These are phyloP conservation scores for Diorhabda elongata DNA, from an alignment of 1,140 invertebrate species.

Conservation along the genomic window DNA sequence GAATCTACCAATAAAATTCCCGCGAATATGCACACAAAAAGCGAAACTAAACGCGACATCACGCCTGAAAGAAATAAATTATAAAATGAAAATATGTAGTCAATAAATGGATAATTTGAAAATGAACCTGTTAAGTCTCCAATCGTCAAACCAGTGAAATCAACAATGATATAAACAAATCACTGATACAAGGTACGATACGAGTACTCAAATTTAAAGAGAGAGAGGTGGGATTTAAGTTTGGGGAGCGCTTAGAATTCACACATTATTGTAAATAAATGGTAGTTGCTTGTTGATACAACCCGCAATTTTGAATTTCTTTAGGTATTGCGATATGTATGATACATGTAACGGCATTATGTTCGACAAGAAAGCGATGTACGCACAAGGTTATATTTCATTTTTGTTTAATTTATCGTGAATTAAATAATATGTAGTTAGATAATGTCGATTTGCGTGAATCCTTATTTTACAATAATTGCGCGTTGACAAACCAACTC, in stretches of 20 bases:
- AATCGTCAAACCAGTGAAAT: not conserved
- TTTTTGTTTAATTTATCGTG: too few species aligned
- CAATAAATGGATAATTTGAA: not conserved
- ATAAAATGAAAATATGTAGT: not conserved
- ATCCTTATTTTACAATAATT: too few species aligned
- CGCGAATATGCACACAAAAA: conserved; percentile 9
- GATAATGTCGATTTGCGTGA: too few species aligned
- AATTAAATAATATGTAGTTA: too few species aligned
- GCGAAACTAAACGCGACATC: not conserved
- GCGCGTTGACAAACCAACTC: too few species aligned
- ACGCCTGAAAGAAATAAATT: not conserved
- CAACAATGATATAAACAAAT: not conserved
- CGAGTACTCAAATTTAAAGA: not conserved
- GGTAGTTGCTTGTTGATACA: not conserved
- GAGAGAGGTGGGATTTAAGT: not conserved
- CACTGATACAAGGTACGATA: not conserved
- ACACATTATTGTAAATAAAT: not conserved
- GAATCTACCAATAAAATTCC: conserved; percentile 7
- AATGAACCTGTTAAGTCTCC: not conserved
- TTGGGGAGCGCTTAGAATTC: not conserved
- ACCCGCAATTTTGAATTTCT: not conserved
- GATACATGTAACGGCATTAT: not conserved
- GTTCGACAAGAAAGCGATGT: too few species aligned
- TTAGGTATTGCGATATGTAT: not conserved
- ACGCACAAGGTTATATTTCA: too few species aligned